Evolutionary conservation across 1,140 invertebrate genomes (phyloP).

Genomic region (Drosophila tsacasi): DNA sequence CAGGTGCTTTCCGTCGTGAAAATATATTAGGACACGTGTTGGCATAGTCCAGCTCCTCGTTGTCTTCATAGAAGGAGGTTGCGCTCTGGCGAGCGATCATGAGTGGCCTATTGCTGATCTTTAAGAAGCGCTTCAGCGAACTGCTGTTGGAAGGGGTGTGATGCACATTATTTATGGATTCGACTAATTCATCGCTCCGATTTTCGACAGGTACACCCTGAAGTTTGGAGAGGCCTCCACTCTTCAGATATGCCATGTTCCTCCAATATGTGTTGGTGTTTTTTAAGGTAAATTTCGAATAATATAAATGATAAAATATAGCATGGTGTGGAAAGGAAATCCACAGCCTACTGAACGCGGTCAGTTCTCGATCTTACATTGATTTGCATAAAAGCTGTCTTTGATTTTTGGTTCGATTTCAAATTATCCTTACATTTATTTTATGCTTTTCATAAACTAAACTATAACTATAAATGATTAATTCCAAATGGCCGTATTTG

Average conservation of each 20-base stretch:
- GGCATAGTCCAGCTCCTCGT: slow-evolving; percentile 19
- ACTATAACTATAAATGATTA: not conserved
- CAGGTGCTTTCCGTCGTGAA: slow-evolving; percentile 27
- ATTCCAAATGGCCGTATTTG: not conserved
- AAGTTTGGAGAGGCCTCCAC: not conserved
- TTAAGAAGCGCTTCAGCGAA: slow-evolving; percentile 69
- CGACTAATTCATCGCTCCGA: not conserved
- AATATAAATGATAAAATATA: slow-evolving; percentile 40
- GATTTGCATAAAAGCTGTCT: not conserved
- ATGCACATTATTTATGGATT: slow-evolving; percentile 44
- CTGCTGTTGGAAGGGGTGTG: slow-evolving; percentile 26
- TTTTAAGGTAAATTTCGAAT: slow-evolving; percentile 56
- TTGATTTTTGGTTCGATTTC: not conserved
- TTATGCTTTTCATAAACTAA: not conserved
- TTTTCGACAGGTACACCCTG: not conserved
- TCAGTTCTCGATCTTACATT: not conserved
- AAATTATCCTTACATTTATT: not conserved
- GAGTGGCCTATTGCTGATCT: slow-evolving; percentile 49
- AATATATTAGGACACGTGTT: slow-evolving; percentile 41
- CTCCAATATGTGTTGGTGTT: slow-evolving; percentile 22
- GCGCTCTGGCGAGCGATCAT: slow-evolving; percentile 2
- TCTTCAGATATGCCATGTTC: slow-evolving; percentile 52
- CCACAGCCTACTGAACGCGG: slow-evolving; percentile 30
- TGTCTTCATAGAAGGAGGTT: slow-evolving; percentile 5
- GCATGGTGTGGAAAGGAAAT: slow-evolving; percentile 4